A percentile compares a stretch with the other conserved stretches of the same genome.
phyloP scores from a whole-genome alignment of 2,113 vertebrate genomes.

The Mohoua ochrocephala region DNA sequence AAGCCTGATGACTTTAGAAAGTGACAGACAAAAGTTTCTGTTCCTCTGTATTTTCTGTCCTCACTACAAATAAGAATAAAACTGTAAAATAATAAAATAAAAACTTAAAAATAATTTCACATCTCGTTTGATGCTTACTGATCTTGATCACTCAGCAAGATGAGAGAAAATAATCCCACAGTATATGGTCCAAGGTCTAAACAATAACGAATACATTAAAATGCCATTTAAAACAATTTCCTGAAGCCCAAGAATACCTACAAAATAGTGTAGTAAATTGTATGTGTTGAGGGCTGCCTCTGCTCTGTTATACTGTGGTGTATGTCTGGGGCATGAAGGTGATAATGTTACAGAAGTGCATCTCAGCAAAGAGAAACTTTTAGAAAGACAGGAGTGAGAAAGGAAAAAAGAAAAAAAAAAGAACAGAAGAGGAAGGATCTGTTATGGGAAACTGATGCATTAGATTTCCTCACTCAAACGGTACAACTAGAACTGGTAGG shows the following conservation, averaged over 20 bases:
- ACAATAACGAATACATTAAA: not conserved
- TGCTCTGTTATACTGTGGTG: not conserved
- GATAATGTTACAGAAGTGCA: not conserved
- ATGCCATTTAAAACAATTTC: not conserved
- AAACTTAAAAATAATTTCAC: not conserved
- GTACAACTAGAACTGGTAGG: not conserved
- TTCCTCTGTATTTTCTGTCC: not conserved
- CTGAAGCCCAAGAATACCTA: not conserved
- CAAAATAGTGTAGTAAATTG: not conserved
- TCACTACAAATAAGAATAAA: not conserved
- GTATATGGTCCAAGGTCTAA: not conserved
- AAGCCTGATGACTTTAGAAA: not conserved
- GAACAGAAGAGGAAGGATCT: not conserved
- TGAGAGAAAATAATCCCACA: not conserved
- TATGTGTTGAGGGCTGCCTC: not conserved
- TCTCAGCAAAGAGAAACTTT: not conserved
- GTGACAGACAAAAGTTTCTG: not conserved
- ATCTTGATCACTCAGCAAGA: not conserved
- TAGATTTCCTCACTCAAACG: not conserved
- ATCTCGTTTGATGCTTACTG: not conserved
- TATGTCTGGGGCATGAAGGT: not conserved
- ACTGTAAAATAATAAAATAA: not conserved
- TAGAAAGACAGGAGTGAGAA: not conserved
- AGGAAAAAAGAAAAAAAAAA: not conserved
- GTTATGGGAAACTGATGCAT: not conserved